Evolutionary conservation across 2,888 invertebrate genomes (phyloP), one percentile per base, ranked within the genome.

Genomic region (Caenorhabditis wallacei): DNA sequence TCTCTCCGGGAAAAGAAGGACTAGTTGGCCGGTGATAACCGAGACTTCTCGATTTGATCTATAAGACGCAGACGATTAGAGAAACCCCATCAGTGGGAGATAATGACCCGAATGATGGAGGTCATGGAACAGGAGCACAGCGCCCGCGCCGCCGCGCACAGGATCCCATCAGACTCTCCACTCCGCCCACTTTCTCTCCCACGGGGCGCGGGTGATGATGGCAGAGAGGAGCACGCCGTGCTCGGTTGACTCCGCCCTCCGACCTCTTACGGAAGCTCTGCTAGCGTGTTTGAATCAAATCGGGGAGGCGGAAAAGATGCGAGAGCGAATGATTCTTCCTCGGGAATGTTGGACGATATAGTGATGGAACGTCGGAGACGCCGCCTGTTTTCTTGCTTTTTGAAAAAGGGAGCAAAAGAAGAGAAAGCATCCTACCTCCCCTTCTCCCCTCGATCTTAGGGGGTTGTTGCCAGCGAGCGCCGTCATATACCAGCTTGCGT

Each of bases 401-500:
- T 61, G 64, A 57, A 48, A 56, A 51, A 63, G 53, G 22, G 54
- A 56, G 53, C 68, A 46, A 63, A 59, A 53, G 40, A 63, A 16
- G n/a, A 46, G 43, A 48, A 59, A 71, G 37, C 1, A 56, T 5
- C 10, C 79, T 18, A 69, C 69, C 40, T 54, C 40, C 24, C 35
- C 40, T 40, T 40, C 37, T 48, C 35, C 26, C 53, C 64, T 46
- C 63, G 16, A 7, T 54, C 69, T 53, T 46, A 24, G 61, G 69
- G 48, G 69, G 61, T 69, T 78, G 78, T 78, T 78, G 78, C 78
- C 78, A 76, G 56, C 56, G 59, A n/a, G 71, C 59, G 51, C 66
- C 78, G 78, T 78, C 78, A 78, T 78, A 78, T 78, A 78, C 78
- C 78, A 78, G 78, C 78, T 69, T 78, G 78, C 78, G 78, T 78